Percentiles rank a stretch among this genome's conserved stretches.
These are phyloP conservation scores for Agraylea sexmaculata DNA, from an alignment of 1,140 invertebrate species.

Conservation along the genomic window DNA sequence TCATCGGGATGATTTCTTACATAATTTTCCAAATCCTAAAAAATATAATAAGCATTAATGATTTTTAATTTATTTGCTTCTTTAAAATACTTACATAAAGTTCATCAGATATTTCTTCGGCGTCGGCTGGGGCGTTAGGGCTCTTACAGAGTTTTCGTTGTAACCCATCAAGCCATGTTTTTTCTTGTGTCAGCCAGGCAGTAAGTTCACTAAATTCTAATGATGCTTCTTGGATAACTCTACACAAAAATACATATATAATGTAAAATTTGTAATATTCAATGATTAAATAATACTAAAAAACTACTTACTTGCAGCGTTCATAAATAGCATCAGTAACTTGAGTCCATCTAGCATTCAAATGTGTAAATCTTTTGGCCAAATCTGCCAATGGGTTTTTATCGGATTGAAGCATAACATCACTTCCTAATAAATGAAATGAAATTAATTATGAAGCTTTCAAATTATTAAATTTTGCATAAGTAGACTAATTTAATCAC, in stretches of 20 bases:
- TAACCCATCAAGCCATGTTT: slow-evolving; percentile 69
- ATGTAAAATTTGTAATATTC: no score
- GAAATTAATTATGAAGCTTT: not conserved
- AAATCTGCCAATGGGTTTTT: slow-evolving; percentile 44
- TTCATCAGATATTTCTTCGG: slow-evolving; percentile 86
- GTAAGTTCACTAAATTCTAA: slow-evolving; percentile 68
- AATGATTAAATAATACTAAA: not conserved
- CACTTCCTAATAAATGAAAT: slow-evolving; percentile 38
- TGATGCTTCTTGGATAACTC: slow-evolving; percentile 53
- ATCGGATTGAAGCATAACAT: slow-evolving; percentile 49
- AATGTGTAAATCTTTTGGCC: slow-evolving; percentile 51
- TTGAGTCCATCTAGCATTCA: slow-evolving; percentile 62
- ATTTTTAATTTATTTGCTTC: not conserved
- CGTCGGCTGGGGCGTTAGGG: slow-evolving; percentile 62
- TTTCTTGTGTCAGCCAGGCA: slow-evolving; percentile 64
- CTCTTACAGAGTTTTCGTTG: slow-evolving; percentile 62
- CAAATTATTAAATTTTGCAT: slow-evolving; percentile 1
- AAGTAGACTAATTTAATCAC: slow-evolving; percentile 23
- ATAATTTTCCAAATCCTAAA: slow-evolving; percentile 75
- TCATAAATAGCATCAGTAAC: slow-evolving; percentile 54
- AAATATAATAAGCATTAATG: slow-evolving; percentile 3
- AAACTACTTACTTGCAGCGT: slow-evolving; percentile 37
- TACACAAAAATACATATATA: slow-evolving; percentile 18
- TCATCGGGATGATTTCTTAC: slow-evolving; percentile 64
- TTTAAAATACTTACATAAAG: slow-evolving; percentile 57